These are phyloP conservation scores for Nannoperca australis DNA, from an alignment of 2,797 vertebrate species.

Conservation along the genomic window DNA sequence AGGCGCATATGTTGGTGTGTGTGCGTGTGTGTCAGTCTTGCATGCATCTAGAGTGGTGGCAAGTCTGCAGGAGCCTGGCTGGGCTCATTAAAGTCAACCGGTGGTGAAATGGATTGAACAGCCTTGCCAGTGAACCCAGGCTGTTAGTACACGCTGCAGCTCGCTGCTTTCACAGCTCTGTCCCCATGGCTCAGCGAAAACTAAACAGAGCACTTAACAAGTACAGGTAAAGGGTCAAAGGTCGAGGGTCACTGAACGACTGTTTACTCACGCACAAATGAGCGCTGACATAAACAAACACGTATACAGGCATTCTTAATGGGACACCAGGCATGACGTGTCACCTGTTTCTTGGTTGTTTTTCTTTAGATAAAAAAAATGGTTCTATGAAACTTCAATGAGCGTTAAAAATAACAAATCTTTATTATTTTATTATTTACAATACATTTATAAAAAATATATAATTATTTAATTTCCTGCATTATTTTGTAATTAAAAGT, in stretches of 20 bases:
- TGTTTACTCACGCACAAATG: conserved; percentile 71
- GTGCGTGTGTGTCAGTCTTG: conserved; percentile 52
- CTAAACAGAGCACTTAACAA: conserved; percentile 80
- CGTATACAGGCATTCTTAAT: conserved; percentile 22
- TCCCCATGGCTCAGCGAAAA: conserved; percentile 71
- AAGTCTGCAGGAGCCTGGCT: conserved; percentile 58
- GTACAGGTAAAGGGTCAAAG: conserved; percentile 74
- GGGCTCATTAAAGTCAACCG: conserved; percentile 80
- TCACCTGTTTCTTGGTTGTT: neutral
- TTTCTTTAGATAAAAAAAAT: neutral
- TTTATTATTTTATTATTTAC: neutral
- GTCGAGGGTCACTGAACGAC: conserved; percentile 59
- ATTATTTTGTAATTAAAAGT: neutral
- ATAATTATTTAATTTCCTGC: neutral
- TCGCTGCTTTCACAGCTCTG: conserved; percentile 75
- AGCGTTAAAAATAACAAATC: neutral
- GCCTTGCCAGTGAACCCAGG: conserved; percentile 76
- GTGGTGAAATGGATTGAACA: conserved; percentile 81
- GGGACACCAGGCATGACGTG: neutral
- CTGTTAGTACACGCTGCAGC: conserved; percentile 71
- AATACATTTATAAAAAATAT: neutral
- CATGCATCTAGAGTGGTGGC: conserved; percentile 45
- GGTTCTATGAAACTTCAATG: neutral
- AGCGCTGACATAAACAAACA: conserved; percentile 60
- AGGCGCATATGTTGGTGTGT: conserved; percentile 46